Evolutionary conservation across 2,797 vertebrate genomes (phyloP), one percentile per base, ranked within the genome.

Genomic region (Malurus splendens): DNA sequence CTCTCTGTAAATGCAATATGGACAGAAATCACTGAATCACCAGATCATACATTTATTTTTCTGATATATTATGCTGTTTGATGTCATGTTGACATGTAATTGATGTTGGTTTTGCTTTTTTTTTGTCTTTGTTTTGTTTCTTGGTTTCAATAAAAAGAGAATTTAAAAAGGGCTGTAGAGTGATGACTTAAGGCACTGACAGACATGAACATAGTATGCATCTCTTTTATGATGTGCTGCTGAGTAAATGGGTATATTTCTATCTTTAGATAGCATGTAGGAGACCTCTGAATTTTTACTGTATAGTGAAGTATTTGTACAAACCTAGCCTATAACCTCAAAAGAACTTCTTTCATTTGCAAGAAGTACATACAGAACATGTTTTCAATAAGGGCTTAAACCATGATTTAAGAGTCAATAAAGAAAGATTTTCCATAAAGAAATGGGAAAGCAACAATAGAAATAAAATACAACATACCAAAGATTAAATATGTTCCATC

Each of bases 21-120:
- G 92, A 93, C 86, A 93, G 94, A 95, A 96, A 96, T 94, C 93
- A 96, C 86, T 86, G 85, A 94, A 91, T 93, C 90, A 94, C 91
- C 88, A 94, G 89, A 96, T 95, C 94, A 94, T 86, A 95, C 66
- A 86, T 93, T 95, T 95, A 90, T 95, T 95, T 96, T 96, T 90
- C 95, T 94, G 90, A 96, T 96, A 95, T 89, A 96, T 96, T 96
- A 97, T 95, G 94, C 94, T 90, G 71, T 97, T 95, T 96, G 95
- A 95, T 96, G 96, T 95, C 95, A 95, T 86, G 93, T 82, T 97
- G 95, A 96, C 93, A 95, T 95, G 86, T 95, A 96, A 94, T 86
- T 96, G 94, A 95, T 96, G 92, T 90, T 89, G 79, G 54, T 93
- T 92, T 91, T 95, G 85, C 93, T 56, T 95, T 96, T 95, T 94